Evolutionary conservation across 1,140 invertebrate genomes (phyloP), one percentile per base, ranked within the genome.

Genomic region (Chymomyza costata): DNA sequence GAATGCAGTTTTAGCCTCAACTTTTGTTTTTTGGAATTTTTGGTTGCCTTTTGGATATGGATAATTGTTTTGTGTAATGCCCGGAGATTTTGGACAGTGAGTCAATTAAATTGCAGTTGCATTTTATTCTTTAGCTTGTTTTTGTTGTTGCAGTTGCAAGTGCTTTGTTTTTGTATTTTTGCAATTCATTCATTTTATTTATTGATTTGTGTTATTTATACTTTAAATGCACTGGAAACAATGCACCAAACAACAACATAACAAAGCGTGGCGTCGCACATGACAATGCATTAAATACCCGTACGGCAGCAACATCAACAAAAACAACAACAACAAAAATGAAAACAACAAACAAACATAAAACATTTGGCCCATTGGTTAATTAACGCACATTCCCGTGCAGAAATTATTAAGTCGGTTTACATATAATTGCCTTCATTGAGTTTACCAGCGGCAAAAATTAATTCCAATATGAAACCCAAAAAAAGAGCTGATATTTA

Each of bases 221-320:
- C 40, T 64, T 64, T 64, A 38, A 49, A 39, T 78, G 66, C 51
- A 78, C 70, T 76, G 78, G 70, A 76, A 65, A 70, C 56, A 76
- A 69, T 76, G 65, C n/a, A n/a, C 55, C 70, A 65, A 64, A 56
- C 39, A 25, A 50, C 71, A 78, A 68, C 63, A 55, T 40, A n/a
- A 34, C 50, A 56, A 31, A 43, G 41, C 59, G 46, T 54, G 50
- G 50, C 28, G 37, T 40, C 46, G 61, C 52, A 15, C 65, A 73
- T 73, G 69, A 65, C 44, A 74, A 37, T 64, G 70, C 69, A 74
- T 69, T 74, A 66, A 71, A 39, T 10, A 21, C 16, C 18, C 25
- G 47, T 2, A 16, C 6, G 34, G 6, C 25, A n/a, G 17, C 31
- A 1, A 25, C 21, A 25, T 5, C 3, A 25, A 25, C 21, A 25